Evolutionary conservation across 2,797 vertebrate genomes (phyloP).

Genomic region (Allobates femoralis): DNA sequence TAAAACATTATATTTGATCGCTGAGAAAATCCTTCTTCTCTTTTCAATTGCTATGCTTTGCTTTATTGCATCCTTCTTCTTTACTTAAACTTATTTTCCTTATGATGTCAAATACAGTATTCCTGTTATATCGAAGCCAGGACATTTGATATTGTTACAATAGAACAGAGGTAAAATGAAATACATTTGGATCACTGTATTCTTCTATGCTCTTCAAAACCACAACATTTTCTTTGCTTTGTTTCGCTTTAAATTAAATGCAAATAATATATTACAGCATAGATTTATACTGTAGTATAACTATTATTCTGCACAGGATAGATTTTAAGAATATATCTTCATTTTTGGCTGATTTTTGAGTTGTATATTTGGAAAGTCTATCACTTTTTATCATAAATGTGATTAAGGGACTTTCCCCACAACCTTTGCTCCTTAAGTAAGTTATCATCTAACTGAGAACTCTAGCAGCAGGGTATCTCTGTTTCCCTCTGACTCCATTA

Average conservation of each 20-base stretch:
- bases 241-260: not conserved
- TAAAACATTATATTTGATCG: conserved; percentile 40
- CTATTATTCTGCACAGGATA: not conserved
- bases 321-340: too few relatives aligned
- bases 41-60: conserved; percentile 6
- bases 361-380: too few relatives aligned
- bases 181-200: not conserved
- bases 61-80: not conserved
- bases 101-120: conserved; percentile 24
- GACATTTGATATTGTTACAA: conserved; percentile 5
- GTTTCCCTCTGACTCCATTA: too few relatives aligned
- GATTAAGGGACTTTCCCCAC: too few relatives aligned
- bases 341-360: too few relatives aligned
- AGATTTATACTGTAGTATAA: not conserved
- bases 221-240: not conserved
- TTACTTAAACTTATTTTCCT: conserved; percentile 26
- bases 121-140: not conserved
- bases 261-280: not conserved
- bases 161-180: not conserved
- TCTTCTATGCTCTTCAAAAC: not conserved
- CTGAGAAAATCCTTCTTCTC: conserved; percentile 1
- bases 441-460: too few relatives aligned
- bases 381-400: too few relatives aligned
- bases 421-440: too few relatives aligned
- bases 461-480: too few relatives aligned